Base-by-base conservation (phyloP, 2,888 invertebrate genomes). In the Microplitis deprimator region DNA sequence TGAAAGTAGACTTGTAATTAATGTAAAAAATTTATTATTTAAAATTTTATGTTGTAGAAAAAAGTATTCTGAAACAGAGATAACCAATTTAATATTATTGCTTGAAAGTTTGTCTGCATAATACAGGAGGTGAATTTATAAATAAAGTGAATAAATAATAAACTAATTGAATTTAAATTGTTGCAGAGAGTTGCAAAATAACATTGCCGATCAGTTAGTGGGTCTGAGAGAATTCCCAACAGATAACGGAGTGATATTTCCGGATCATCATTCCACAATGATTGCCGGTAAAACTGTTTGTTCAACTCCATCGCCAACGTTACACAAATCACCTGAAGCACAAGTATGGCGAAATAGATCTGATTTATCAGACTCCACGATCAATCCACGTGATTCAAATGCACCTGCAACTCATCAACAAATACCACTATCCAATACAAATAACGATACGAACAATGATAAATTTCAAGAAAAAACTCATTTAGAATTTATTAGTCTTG, bases 401-500 rank as follows among this genome's bases (percentile, higher is more conserved):
- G 70, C 6, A 68, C 69, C 64, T 38, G 62, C 67, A 13, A 59
- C 16, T 16, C 40, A 67, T 20, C 73, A 65, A 41, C 65, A 65
- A 10, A 67, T 50, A 16, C 4, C n/a, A 29, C 10, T 75, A n/a
- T 77, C 77, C 16, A 76, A 50, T 20, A 17, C 74, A 6, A 16
- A 73, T 1, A 79, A 81, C 7, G 82, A 82, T 65, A 78, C 79
- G 2, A 81, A 78, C 29, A 20, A 40, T 20, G 80, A 79, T 10
- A 80, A 72, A 64, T 40, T 77, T 41, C 80, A 77, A 40, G 85
- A 87, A 64, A 83, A 81, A 16, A 79, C 77, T 0, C 83, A 84
- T 40, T 80, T 85, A 39, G 85, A 87, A 69, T 85, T 87, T n/a
- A 77, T 86, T 29, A 87, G 87, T 75, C 79, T 87, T 76, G 84